Base-by-base conservation (phyloP, 2,797 vertebrate species). In the Mormyrus proboscirostris region DNA sequence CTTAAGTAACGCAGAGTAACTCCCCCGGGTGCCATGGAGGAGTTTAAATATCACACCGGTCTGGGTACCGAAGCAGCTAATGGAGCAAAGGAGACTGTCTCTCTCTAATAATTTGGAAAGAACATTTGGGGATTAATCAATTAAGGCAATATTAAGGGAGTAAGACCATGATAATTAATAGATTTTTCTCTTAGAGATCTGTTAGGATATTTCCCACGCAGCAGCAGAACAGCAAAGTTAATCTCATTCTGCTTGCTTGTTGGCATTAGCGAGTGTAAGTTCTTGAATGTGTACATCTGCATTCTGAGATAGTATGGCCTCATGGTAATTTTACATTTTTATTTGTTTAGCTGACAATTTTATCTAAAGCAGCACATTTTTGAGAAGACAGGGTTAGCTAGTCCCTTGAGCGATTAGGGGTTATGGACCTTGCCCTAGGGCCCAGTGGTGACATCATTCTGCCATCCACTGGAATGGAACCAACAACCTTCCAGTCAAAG, bases 121-220 rank as follows among this genome's bases (percentile, higher is more conserved):
- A 44, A 9, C 47, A 10, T 29, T 49, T 49, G 38, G 44, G 44
- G 47, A 86, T 86, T n/a, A 51, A 53, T 86, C 50, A 25, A 86
- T 86, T 86, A 86, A 22, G 22, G n/a, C 51, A 86, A 51, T 86
- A 53, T 53, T 51, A 50, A 86, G 49, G 83, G 83, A 86, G 83
- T 22, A 14, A 53, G 47, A 86, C 49, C 73, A 41, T 79, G 73
- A 79, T 9, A 79, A 79, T 79, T 44, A 41, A 79, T n/a, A 44
- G 73, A 79, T 44, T 79, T 79, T 79, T 79, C 73, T 73, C 65
- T 38, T 38, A 73, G 65, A 73, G 12, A 73, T 38, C 69, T 79
- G 73, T 79, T 44, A 73, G 29, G 65, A 79, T 79, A 44, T 44
- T 79, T 16, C 73, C 73, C 7, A 29, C 0, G 38, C 73, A 41